A percentile compares a stretch with the other conserved stretches of the same genome.
These are phyloP conservation scores for Cheilosia grossa DNA, from an alignment of 2,888 invertebrate species.

Conservation along the genomic window DNA sequence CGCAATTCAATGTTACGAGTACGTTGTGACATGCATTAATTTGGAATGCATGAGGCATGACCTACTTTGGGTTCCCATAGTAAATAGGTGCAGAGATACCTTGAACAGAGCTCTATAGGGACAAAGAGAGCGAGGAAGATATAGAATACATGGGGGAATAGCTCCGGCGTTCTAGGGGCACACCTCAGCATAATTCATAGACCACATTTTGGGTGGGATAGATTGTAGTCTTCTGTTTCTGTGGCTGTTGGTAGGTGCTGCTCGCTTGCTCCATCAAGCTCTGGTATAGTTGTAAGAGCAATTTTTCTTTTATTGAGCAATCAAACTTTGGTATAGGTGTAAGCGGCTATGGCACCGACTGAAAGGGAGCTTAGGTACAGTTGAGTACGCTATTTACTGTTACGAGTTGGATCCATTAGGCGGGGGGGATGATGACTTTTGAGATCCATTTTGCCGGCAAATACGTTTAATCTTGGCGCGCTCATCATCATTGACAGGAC, in stretches of 20 bases:
- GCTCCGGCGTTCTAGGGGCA: constrained; percentile 4
- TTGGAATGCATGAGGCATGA: constrained; percentile 65
- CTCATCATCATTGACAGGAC: constrained; percentile 26
- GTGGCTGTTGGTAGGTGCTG: constrained; percentile 7
- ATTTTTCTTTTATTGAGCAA: not conserved
- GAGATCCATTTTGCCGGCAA: constrained; percentile 36
- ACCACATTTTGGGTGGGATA: constrained; percentile 7
- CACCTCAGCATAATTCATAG: constrained; percentile 39
- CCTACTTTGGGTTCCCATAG: constrained; percentile 61
- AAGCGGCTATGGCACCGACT: not conserved
- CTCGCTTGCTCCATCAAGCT: not conserved
- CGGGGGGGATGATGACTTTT: not conserved
- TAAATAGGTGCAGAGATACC: constrained; percentile 43
- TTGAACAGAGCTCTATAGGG: not conserved
- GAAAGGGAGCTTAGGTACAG: constrained; percentile 45
- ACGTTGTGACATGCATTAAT: constrained; percentile 61
- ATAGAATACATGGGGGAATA: constrained; percentile 9
- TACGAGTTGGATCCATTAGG: not conserved
- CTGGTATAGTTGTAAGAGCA: not conserved
- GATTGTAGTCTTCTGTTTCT: not conserved
- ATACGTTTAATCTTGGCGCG: constrained; percentile 46
- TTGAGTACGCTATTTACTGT: constrained; percentile 48
- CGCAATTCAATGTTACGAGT: constrained; percentile 60
- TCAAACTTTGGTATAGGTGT: not conserved
- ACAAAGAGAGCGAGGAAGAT: constrained; percentile 1